phyloP scores from a whole-genome alignment of 2,888 invertebrate species.

The Sarcophaga subvicina region DNA sequence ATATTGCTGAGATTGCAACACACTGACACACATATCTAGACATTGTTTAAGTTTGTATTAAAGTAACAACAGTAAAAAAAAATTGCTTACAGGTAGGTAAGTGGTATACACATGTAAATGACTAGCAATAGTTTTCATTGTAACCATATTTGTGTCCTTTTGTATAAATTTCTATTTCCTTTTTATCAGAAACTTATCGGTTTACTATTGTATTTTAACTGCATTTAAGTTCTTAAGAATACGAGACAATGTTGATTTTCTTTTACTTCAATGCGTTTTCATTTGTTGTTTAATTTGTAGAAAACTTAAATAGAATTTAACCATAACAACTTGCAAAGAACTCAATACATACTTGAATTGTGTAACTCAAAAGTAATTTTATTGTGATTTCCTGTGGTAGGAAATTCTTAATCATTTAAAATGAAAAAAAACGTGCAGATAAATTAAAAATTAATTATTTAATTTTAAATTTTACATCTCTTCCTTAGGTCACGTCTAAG shows the following conservation, averaged over 20 bases:
- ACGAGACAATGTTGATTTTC: neutral
- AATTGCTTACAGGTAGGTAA: neutral
- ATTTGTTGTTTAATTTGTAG: neutral
- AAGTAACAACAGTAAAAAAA: neutral
- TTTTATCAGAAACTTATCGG: neutral
- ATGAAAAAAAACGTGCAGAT: slow-evolving; percentile 6
- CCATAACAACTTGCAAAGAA: slow-evolving; percentile 9
- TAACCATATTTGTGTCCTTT: neutral
- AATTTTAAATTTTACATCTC: slow-evolving; percentile 1
- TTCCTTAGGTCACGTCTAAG: slow-evolving; percentile 4
- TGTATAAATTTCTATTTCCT: neutral
- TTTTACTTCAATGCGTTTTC: neutral
- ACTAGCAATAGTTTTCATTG: neutral
- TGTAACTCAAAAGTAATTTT: slow-evolving; percentile 26
- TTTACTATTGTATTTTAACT: neutral
- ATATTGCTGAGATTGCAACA: too few species aligned
- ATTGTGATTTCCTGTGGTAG: slow-evolving; percentile 37
- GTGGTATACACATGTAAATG: neutral
- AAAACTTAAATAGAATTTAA: slow-evolving; percentile 2
- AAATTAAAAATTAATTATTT: neutral
- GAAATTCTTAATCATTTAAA: slow-evolving; percentile 35
- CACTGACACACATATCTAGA: neutral
- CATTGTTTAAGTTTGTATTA: neutral
- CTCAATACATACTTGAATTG: slow-evolving; percentile 15
- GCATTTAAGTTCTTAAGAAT: neutral